Evolutionary conservation across 2,113 vertebrate species (phyloP).

Genomic region (Rhinopomastus cyanomelas): DNA sequence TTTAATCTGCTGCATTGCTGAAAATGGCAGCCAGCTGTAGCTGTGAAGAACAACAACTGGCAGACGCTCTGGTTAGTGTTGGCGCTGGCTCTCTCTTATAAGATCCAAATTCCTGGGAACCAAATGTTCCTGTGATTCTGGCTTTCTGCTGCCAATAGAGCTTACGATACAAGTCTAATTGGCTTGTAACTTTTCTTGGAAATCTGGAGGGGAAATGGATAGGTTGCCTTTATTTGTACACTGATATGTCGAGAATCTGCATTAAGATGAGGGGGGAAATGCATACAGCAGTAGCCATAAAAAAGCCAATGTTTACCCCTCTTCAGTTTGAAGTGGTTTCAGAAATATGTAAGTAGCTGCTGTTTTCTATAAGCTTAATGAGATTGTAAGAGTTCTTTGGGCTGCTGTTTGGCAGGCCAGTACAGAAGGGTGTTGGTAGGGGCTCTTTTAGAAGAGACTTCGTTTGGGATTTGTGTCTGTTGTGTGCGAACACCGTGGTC

Average conservation of each 20-base stretch:
- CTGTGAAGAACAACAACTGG: conserved; percentile 74
- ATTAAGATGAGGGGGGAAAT: not conserved
- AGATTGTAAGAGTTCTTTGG: not conserved
- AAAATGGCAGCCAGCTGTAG: conserved; percentile 73
- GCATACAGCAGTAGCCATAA: not conserved
- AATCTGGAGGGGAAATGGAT: conserved; percentile 72
- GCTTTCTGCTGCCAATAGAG: conserved; percentile 77
- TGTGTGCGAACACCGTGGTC: not conserved
- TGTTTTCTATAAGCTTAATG: not conserved
- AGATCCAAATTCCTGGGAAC: conserved; percentile 79
- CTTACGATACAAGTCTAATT: conserved; percentile 78
- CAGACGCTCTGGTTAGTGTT: conserved; percentile 72
- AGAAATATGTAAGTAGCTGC: not conserved
- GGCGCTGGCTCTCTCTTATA: conserved; percentile 58
- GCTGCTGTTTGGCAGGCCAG: not conserved
- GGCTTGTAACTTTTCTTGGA: conserved; percentile 77
- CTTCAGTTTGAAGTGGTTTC: not conserved
- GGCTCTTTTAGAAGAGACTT: not conserved
- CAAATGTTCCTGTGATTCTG: conserved; percentile 79
- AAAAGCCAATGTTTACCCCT: not conserved
- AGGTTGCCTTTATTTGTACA: conserved; percentile 65
- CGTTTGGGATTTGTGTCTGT: not conserved
- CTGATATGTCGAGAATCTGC: not conserved
- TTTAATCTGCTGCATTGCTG: conserved; percentile 40
- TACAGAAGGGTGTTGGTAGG: not conserved